phyloP scores from a whole-genome alignment of 2,888 invertebrate genomes.

The Orthosia cruda region DNA sequence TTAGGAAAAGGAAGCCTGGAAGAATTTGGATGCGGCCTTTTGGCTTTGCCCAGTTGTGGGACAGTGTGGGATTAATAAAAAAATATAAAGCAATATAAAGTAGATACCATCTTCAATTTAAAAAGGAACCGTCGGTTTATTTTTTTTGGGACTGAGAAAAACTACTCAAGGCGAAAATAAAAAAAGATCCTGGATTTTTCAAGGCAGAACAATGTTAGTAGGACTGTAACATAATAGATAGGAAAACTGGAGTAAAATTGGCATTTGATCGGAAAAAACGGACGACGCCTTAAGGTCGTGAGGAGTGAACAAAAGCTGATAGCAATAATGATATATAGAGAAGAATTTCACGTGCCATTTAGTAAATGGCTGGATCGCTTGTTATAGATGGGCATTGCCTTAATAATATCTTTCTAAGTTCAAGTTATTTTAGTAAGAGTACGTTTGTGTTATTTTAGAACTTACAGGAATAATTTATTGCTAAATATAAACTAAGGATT shows the following conservation, averaged over 20 bases:
- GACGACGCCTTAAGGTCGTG: slow-evolving; percentile 39
- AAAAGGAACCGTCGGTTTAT: slow-evolving; percentile 1
- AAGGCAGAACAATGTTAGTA: slow-evolving; percentile 30
- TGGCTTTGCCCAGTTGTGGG: not conserved
- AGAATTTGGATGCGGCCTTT: not conserved
- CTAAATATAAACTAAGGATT: too few relatives aligned
- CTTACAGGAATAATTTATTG: not conserved
- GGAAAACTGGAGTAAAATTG: slow-evolving; percentile 44
- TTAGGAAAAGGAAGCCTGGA: not conserved
- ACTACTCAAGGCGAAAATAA: slow-evolving; percentile 10
- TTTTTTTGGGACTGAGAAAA: slow-evolving; percentile 28
- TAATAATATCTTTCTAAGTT: slow-evolving; percentile 17
- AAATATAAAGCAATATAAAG: not conserved
- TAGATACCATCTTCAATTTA: slow-evolving; percentile 14
- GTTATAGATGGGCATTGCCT: slow-evolving; percentile 33
- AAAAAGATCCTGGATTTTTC: slow-evolving; percentile 20
- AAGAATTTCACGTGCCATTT: slow-evolving; percentile 61
- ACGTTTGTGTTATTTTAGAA: not conserved
- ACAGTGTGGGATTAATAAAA: not conserved
- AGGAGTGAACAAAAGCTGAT: slow-evolving; percentile 63
- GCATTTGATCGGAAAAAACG: slow-evolving; percentile 60
- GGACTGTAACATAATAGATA: slow-evolving; percentile 53
- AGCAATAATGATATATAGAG: slow-evolving; percentile 65
- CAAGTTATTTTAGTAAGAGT: slow-evolving; percentile 5
- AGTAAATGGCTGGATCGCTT: slow-evolving; percentile 50